phyloP scores from a whole-genome alignment of 92 coral and sea anemone species.

The Paragorgia papillata region DNA sequence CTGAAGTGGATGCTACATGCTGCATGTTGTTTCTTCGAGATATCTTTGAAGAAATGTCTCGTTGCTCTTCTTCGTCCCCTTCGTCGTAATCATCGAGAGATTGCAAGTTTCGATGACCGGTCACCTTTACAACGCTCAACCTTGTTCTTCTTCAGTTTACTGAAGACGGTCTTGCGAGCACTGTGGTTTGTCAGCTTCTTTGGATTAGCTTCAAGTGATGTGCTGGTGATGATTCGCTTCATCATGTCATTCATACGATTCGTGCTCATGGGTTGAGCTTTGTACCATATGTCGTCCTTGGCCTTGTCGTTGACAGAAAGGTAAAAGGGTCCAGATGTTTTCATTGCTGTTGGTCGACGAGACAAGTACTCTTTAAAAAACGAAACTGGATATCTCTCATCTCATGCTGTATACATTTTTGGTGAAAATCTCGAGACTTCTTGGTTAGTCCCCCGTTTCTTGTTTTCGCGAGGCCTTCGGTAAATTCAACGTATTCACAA shows the following conservation, averaged over 20 bases:
- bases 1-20: no score
- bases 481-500: slow-evolving; percentile 52
- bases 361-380: slow-evolving; percentile 57
- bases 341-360: slow-evolving; percentile 31
- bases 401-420: slow-evolving; percentile 62
- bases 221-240: slow-evolving; percentile 44
- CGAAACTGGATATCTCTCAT: slow-evolving; percentile 55
- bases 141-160: slow-evolving; percentile 40
- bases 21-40: slow-evolving; percentile 1
- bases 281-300: slow-evolving; percentile 39
- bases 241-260: slow-evolving; percentile 49
- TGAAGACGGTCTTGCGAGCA: slow-evolving; percentile 44
- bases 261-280: slow-evolving; percentile 42
- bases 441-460: slow-evolving; percentile 27
- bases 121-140: slow-evolving; percentile 51
- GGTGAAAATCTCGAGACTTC: slow-evolving; percentile 39
- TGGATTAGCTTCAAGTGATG: slow-evolving; percentile 26
- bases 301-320: slow-evolving; percentile 5
- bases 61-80: slow-evolving; percentile 52
- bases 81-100: slow-evolving; percentile 50
- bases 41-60: slow-evolving; percentile 21
- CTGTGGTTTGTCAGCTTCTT: slow-evolving; percentile 52
- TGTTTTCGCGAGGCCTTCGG: slow-evolving; percentile 54
- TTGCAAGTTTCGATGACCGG: slow-evolving; percentile 54
- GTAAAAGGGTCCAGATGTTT: slow-evolving; percentile 39